These are phyloP conservation scores for Hydrochoerus hydrochaeris DNA, from an alignment of 2,113 vertebrate species.

Conservation along the genomic window DNA sequence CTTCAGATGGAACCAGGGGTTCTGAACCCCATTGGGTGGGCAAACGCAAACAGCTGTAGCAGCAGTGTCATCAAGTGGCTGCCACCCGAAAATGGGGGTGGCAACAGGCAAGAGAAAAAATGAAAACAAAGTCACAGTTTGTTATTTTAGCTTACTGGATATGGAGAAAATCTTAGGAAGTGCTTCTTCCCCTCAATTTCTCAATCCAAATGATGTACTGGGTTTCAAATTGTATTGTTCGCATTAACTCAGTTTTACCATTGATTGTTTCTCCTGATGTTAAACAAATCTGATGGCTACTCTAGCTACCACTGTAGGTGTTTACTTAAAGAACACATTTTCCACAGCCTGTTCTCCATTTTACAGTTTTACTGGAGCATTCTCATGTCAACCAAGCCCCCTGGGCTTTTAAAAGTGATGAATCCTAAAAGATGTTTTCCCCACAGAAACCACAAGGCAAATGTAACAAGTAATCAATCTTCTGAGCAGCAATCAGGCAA, in stretches of 20 bases:
- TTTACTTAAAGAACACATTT: slow-evolving; percentile 71
- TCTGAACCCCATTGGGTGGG: rapidly evolving
- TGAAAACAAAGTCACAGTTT: neutral
- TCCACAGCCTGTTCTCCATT: slow-evolving; percentile 22
- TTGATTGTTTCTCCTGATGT: slow-evolving; percentile 49
- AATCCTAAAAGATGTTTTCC: slow-evolving; percentile 82
- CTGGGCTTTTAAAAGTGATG: slow-evolving; percentile 79
- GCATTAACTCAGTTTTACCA: slow-evolving; percentile 70
- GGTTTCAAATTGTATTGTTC: neutral
- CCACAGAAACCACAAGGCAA: slow-evolving; percentile 85
- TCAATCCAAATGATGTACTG: neutral
- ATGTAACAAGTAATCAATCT: slow-evolving; percentile 86
- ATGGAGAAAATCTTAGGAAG: neutral
- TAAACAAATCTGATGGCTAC: slow-evolving; percentile 61
- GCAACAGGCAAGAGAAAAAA: neutral
- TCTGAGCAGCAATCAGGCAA: slow-evolving; percentile 84
- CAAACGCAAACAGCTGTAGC: neutral
- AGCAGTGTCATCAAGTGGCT: rapidly evolving
- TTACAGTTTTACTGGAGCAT: slow-evolving; percentile 43
- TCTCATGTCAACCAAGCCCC: slow-evolving; percentile 65
- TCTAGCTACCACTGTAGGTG: slow-evolving; percentile 28
- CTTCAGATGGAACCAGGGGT: neutral
- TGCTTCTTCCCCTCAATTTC: neutral
- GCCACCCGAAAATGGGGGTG: neutral
- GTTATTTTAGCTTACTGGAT: neutral